Percentiles rank a stretch among this genome's conserved stretches.
Evolutionary conservation across 2,888 invertebrate genomes (phyloP).

Genomic region (Caenorhabditis afra): DNA sequence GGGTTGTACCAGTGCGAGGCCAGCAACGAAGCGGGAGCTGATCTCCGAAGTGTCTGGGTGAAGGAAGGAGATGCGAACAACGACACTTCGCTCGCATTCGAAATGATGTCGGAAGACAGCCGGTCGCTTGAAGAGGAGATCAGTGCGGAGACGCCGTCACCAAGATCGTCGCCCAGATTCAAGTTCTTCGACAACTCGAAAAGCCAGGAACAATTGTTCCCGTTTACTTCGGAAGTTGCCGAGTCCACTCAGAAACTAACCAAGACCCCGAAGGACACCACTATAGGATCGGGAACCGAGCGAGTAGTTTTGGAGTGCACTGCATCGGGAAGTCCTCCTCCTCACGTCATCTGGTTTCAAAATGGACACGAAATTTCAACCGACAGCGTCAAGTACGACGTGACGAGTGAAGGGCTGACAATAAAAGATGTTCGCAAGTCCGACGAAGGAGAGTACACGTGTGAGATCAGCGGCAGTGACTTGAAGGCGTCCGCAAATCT

Average conservation of each 20-base stretch:
- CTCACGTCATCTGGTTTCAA: constrained; percentile 49
- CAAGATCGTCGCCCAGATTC: constrained; percentile 30
- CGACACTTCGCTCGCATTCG: constrained; percentile 7
- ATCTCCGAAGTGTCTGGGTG: constrained; percentile 88
- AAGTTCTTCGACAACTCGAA: constrained; percentile 48
- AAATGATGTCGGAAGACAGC: constrained; percentile 41
- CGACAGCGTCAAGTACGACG: constrained; percentile 50
- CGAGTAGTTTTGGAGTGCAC: constrained; percentile 60
- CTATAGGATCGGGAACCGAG: constrained; percentile 58
- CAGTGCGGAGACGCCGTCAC: constrained; percentile 39
- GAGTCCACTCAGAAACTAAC: constrained; percentile 25
- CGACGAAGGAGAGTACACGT: constrained; percentile 82
- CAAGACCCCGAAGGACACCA: constrained; percentile 60
- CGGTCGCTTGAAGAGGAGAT: constrained; percentile 43
- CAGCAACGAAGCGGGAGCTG: constrained; percentile 91
- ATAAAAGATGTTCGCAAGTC: constrained; percentile 64
- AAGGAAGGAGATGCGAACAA: constrained; percentile 60
- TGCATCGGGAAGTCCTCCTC: constrained; percentile 50
- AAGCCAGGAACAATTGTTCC: constrained; percentile 47
- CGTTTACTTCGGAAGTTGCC: constrained; percentile 42
- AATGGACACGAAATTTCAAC: constrained; percentile 52
- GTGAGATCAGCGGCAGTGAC: constrained; percentile 81
- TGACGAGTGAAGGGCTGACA: constrained; percentile 43
- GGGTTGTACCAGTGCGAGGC: constrained; percentile 97
- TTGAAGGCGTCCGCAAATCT: constrained; percentile 66